Conservation (phyloP, 2,797 vertebrate genomes). For the Pseudocheirus occidentalis region DNA sequence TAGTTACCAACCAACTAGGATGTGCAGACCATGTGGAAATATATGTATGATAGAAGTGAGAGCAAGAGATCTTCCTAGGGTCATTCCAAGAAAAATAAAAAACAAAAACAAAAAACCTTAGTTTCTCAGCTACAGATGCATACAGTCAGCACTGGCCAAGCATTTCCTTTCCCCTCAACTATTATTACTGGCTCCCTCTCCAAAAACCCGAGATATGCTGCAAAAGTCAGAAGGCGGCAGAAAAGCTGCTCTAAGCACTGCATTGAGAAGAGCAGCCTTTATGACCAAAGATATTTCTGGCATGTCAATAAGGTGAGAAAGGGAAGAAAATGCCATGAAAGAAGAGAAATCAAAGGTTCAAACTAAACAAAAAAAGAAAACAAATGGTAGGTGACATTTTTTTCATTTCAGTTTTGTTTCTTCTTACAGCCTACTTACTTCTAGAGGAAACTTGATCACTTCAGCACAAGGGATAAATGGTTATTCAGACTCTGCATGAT, state of each 20-base stretch:
- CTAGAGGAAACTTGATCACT: background rate
- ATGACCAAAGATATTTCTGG: background rate
- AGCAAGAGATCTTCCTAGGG: background rate
- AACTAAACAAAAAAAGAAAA: background rate
- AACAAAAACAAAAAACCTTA: background rate
- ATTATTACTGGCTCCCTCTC: background rate
- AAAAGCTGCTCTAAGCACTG: background rate
- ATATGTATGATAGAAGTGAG: background rate
- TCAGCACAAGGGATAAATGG: background rate
- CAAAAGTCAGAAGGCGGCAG: background rate
- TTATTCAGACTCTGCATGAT: background rate
- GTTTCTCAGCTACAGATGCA: background rate
- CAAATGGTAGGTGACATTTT: background rate
- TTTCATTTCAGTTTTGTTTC: constrained; percentile 15
- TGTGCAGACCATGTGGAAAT: background rate
- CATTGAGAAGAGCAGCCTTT: background rate
- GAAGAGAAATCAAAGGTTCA: background rate
- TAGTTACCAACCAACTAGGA: constrained; percentile 2
- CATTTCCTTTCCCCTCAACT: background rate
- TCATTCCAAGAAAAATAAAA: background rate
- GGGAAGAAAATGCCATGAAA: background rate
- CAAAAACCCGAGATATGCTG: background rate
- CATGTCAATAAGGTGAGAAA: background rate
- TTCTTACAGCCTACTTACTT: constrained; percentile 2
- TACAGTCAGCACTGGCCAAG: background rate